Evolutionary conservation across 2,113 vertebrate species (phyloP).

Genomic region (Theristicus caerulescens): DNA sequence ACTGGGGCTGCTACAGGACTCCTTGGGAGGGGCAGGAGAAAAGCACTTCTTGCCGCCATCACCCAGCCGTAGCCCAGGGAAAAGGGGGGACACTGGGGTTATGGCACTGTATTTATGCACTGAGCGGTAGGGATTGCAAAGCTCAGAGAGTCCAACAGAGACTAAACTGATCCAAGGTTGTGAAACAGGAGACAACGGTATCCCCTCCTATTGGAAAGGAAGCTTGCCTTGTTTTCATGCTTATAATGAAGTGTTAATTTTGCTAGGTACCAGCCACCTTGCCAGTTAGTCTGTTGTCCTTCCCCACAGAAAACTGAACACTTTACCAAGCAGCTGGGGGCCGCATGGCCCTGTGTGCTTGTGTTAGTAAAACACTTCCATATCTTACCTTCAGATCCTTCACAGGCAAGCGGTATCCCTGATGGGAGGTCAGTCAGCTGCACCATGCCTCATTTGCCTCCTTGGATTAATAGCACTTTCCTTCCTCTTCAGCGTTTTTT

Average conservation of each 20-base stretch:
- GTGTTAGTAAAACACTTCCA: neutral
- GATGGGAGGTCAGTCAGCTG: neutral
- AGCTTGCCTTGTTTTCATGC: neutral
- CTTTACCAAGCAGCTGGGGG: neutral
- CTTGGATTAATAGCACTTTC: neutral
- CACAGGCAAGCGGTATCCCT: neutral
- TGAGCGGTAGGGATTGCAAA: neutral
- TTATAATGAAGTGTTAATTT: neutral
- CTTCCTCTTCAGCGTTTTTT: neutral
- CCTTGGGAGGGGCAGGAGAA: neutral
- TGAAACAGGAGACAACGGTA: neutral
- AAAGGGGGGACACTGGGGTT: neutral
- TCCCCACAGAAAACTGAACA: neutral
- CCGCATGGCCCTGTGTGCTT: neutral
- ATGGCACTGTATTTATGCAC: neutral
- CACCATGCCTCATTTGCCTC: neutral
- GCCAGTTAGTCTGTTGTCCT: neutral
- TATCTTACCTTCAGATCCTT: neutral
- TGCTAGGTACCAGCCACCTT: neutral
- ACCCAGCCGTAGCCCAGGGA: neutral
- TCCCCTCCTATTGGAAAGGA: neutral
- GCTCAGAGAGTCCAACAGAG: neutral
- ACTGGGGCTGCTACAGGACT: neutral
- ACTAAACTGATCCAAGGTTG: neutral
- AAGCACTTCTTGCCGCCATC: neutral